phyloP scores from a whole-genome alignment of 2,113 vertebrate species.

The Scomber scombrus region DNA sequence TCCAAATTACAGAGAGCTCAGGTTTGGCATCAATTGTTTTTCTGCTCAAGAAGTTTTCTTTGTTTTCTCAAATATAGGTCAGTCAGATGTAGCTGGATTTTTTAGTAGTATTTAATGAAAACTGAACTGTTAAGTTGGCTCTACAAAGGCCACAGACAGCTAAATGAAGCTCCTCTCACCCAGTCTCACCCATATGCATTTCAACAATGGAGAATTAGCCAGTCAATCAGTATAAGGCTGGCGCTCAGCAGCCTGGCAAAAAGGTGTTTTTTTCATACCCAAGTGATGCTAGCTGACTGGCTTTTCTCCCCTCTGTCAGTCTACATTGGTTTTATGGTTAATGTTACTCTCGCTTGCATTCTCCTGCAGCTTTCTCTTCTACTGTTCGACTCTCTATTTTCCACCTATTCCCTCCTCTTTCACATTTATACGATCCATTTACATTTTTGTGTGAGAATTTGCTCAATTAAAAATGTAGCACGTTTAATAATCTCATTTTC shows the following conservation, averaged over 20 bases:
- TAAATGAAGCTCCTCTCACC: constrained; percentile 12
- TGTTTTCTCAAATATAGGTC: no score
- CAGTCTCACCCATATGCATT: constrained; percentile 18
- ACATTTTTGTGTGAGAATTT: constrained; percentile 52
- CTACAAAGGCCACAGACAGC: not conserved
- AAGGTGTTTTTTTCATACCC: constrained; percentile 42
- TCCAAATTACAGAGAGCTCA: no score
- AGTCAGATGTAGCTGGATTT: no score
- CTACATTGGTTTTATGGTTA: constrained; percentile 43
- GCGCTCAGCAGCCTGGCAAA: constrained; percentile 37
- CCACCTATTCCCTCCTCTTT: constrained; percentile 1
- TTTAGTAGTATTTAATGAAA: no score
- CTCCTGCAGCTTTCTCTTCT: not conserved
- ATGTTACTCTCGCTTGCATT: constrained; percentile 26
- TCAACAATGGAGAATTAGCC: constrained; percentile 21
- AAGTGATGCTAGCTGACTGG: constrained; percentile 34
- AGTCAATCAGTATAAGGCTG: constrained; percentile 22
- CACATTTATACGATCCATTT: constrained; percentile 48
- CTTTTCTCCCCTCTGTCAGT: constrained; percentile 33
- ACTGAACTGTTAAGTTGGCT: not conserved
- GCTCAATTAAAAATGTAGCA: constrained; percentile 73
- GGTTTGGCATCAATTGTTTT: no score
- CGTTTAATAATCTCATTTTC: constrained; percentile 72
- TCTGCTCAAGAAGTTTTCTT: no score
- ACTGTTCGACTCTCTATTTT: not conserved